Conservation (phyloP, 64 coral and sea anemone genomes). For the Montipora efflorescens region DNA sequence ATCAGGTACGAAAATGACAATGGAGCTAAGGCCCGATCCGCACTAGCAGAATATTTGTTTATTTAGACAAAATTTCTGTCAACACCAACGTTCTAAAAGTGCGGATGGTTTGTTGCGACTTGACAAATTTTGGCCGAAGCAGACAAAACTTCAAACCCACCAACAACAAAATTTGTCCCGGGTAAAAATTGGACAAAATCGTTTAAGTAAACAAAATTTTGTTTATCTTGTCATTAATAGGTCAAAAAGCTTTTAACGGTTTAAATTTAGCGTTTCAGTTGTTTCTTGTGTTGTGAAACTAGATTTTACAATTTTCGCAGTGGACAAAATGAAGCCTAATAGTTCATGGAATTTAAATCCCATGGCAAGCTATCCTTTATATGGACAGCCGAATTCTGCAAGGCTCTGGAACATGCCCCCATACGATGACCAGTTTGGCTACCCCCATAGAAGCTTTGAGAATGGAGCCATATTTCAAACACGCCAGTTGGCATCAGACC, state of each 20-base stretch:
- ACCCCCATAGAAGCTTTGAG: neutral
- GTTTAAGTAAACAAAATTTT: neutral
- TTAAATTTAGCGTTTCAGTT: slow-evolving; percentile 2
- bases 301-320: neutral
- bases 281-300: neutral
- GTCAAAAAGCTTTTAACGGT: neutral
- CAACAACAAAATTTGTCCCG: neutral
- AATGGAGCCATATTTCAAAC: neutral
- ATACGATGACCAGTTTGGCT: neutral
- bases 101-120: neutral
- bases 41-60: neutral
- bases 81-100: neutral
- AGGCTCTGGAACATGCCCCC: neutral
- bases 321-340: neutral
- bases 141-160: neutral
- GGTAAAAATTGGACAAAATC: neutral
- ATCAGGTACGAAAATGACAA: no score
- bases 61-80: neutral
- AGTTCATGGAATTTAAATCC: slow-evolving; percentile 24
- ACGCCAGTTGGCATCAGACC: neutral
- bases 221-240: neutral
- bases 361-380: slow-evolving; percentile 5
- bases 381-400: neutral
- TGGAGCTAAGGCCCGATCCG: neutral
- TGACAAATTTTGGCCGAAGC: neutral